Base-by-base conservation (phyloP, 2,113 vertebrate genomes). In the Podocnemis expansa region DNA sequence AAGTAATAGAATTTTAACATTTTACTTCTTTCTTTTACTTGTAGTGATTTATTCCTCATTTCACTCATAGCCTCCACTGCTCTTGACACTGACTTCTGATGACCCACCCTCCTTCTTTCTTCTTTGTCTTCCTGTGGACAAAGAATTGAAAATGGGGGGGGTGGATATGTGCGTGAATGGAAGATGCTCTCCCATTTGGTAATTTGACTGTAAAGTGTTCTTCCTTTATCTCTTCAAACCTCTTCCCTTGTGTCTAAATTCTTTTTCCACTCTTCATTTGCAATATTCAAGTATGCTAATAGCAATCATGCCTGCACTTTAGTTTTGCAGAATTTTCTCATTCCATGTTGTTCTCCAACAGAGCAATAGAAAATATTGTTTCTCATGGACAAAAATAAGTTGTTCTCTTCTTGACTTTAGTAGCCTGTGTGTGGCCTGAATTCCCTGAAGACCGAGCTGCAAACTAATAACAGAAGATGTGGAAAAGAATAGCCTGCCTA, bases 361-460 rank as follows among this genome's bases (percentile, higher is more conserved):
- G 88, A 78, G 11, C 9, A 90, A 94, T 81, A 90, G 67, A 96
- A 96, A 90, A 96, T 11, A 27, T n/a, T 84, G 43, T 79, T 96
- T 82, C 54, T 85, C 54, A 81, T 52, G 52, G 10, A 80, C 34
- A 27, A 90, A 94, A 92, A 91, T 2, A 84, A 90, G 29, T 85
- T 60, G 60, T 8, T 90, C 70, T 82, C 70, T 45, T 89, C 38
- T 90, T 95, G 78, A 90, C 87, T 85, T 80, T 29, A 25, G 19
- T 83, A 92, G 82, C 19, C 58, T 94, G 94, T 96, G 97, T 95
- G 97, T 97, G 96, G 96, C 93, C 96, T 97, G 96, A 95, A 97
- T 91, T 85, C 29, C 82, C 79, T 96, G 96, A 95, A 96, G 94
- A 67, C 85, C 88, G 47, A n/a, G 34, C 43, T 91, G 83, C 34